phyloP scores from a whole-genome alignment of 2,797 vertebrate species.

The Anas bahamensis region DNA sequence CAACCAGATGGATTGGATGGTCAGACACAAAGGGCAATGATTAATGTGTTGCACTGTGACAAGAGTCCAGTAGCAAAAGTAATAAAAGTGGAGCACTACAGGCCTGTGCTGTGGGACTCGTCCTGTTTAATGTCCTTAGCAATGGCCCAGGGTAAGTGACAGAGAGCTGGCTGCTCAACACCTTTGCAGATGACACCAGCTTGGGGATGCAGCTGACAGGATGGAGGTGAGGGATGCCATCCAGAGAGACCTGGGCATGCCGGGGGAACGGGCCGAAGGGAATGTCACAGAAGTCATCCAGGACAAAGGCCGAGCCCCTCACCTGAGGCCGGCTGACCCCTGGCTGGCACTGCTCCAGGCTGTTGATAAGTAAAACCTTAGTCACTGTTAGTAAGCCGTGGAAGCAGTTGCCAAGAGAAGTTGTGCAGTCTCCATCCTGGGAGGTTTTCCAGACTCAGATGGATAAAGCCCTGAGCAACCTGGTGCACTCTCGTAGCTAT shows the following conservation, averaged over 20 bases:
- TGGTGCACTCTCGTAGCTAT: neutral
- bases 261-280: neutral
- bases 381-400: neutral
- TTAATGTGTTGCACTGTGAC: neutral
- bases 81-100: neutral
- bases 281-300: neutral
- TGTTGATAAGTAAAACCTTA: neutral
- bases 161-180: neutral
- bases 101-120: neutral
- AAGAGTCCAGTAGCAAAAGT: neutral
- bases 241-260: neutral
- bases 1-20: neutral
- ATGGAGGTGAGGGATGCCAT: neutral
- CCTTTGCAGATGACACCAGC: neutral
- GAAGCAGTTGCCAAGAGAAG: neutral
- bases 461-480: neutral
- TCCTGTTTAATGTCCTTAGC: neutral
- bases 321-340: neutral
- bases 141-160: neutral
- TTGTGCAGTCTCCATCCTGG: neutral
- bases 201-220: neutral
- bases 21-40: neutral
- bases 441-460: neutral
- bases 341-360: neutral
- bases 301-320: neutral